Evolutionary conservation across 2,797 vertebrate species (phyloP).

Genomic region (Etheostoma nigrum): DNA sequence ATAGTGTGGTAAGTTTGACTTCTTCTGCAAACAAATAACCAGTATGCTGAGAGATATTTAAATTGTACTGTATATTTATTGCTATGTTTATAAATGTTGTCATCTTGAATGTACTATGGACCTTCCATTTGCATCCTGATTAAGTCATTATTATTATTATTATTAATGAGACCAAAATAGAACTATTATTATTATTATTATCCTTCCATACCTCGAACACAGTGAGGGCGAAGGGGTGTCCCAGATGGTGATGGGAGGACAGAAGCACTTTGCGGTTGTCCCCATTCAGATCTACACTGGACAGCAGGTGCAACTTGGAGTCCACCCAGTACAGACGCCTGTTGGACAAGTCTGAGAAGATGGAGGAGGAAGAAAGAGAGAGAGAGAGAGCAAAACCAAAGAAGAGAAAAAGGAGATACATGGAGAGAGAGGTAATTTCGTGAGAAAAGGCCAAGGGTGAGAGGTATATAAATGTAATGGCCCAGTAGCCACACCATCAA

Average conservation of each 20-base stretch:
- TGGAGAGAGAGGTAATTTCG: constrained; percentile 62
- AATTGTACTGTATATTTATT: too few species aligned
- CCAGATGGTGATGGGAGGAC: constrained; percentile 91
- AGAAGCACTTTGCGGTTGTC: constrained; percentile 94
- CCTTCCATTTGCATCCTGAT: too few species aligned
- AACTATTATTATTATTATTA: too few species aligned
- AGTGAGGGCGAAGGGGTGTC: constrained; percentile 95
- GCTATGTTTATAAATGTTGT: too few species aligned
- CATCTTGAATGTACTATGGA: too few species aligned
- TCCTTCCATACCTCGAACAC: constrained; percentile 92
- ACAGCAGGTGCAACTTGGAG: constrained; percentile 96
- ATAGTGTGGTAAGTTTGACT: background rate
- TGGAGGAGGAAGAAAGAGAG: constrained; percentile 8
- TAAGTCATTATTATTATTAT: too few species aligned
- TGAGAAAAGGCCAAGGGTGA: constrained; percentile 64
- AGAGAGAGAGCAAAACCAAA: constrained; percentile 19
- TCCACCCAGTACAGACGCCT: constrained; percentile 99
- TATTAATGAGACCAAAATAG: too few species aligned
- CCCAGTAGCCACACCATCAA: constrained; percentile 72
- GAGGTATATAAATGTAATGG: constrained; percentile 74
- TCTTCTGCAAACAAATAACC: background rate
- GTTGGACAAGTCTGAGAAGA: constrained; percentile 91
- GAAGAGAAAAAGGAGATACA: constrained; percentile 18
- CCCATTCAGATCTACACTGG: constrained; percentile 95
- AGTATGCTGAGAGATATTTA: background rate